phyloP scores from a whole-genome alignment of 2,113 vertebrate genomes.

The Lampris incognitus region DNA sequence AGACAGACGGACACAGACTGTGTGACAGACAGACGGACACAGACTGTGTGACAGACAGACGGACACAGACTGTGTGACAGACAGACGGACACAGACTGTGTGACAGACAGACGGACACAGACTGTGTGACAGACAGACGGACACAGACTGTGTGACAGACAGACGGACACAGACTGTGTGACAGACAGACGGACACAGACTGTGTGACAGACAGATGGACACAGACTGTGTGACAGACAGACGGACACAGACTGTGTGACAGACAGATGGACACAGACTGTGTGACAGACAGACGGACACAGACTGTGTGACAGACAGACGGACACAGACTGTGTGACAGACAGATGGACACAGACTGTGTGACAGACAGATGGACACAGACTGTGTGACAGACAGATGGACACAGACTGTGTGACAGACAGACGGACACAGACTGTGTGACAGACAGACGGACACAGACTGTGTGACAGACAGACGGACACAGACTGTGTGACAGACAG shows the following conservation, averaged over 20 bases:
- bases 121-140: not conserved
- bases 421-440: not conserved
- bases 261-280: not conserved
- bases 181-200: not conserved
- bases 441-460: no score
- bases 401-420: not conserved
- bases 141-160: not conserved
- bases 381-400: no score
- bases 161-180: not conserved
- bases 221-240: not conserved
- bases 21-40: not conserved
- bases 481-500: not conserved
- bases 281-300: not conserved
- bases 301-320: not conserved
- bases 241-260: not conserved
- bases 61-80: not conserved
- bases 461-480: no score
- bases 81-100: not conserved
- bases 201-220: not conserved
- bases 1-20: not conserved
- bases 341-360: not conserved
- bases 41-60: not conserved
- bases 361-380: not conserved
- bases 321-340: not conserved
- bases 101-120: not conserved